Base-by-base conservation (phyloP, 2,797 vertebrate species). In the Enteromius mattozi region DNA sequence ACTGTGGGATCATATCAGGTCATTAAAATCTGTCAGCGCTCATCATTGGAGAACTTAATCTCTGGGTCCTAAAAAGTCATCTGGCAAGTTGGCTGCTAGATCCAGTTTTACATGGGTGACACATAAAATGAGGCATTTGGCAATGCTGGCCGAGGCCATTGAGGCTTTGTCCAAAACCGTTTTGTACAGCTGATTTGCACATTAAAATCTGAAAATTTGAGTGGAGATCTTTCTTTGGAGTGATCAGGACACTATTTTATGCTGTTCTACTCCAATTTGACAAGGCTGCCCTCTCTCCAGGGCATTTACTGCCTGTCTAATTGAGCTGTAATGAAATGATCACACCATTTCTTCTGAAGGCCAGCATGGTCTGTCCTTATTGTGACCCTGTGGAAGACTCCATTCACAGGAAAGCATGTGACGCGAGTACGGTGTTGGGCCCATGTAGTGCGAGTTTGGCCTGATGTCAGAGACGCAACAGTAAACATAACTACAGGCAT, bases 221-320 rank as follows among this genome's bases (percentile, higher is more conserved):
- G 4, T 40, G 30, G 8, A 16, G 12, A 33, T 35, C 4, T 80
- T 21, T 35, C 5, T 45, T 68, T 80, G 40, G 33, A 76, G 45
- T 24, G 59, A 40, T 10, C 4, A 40, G 8, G 8, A 47, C 6
- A 2, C 5, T 42, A 33, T 21, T 4, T 83, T 14, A 3, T 9
- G 21, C 27, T 8, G 27, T 45, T 61, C n/a, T 56, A 59, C 49
- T 71, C 9, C 10, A 54, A 30, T 42, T 13, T 27, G 51, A 10
- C 47, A 1, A 75, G 47, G 54, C 30, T 40, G 75, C 75, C 40
- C 19, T 59, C 68, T 68, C 40, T 84, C 40, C 85, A 70, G 42
- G 33, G 49, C 68, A 77, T 90, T 88, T 87, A 87, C 24, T 85
- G 69, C 30, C 40, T 78, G 69, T 82, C 47, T 88, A 71, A 85